Evolutionary conservation across 2,113 vertebrate genomes (phyloP), one percentile per base, ranked within the genome.

Genomic region (Athene noctua): DNA sequence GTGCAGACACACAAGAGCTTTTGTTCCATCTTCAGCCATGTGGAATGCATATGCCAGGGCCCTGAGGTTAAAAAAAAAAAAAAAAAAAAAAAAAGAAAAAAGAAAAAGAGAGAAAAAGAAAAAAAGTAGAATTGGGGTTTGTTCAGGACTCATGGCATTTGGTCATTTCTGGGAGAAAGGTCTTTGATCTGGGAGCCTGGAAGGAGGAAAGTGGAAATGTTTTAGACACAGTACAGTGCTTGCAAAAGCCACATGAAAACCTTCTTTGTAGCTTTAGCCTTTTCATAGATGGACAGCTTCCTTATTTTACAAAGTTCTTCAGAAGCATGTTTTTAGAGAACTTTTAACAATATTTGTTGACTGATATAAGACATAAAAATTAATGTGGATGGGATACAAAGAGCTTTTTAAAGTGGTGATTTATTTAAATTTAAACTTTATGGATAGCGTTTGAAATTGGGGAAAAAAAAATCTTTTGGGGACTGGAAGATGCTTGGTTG

Each of bases 41-140:
- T 99, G 99, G 97, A 98, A 98, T 98, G 98, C 98, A 99, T 98
- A 98, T 99, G 98, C 97, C 98, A 97, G 97, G 97, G 96, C 96
- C 97, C 93, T 96, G 94, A 97, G 95, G 96, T 93, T 86, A 94
- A 66, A n/a, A 38, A 21, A 46, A 61, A 78, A 6, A 9, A n/a
- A 67, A 5, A 17, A 17, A n/a, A 29, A n/a, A 19, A 32, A 4
- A 2, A 70, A 36, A 11, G 25, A 4, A 20, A 25, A 49, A 21
- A 15, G 6, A 57, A 62, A 71, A 36, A 25, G 10, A 1, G 15
- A 2, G 6, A 12, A 8, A n/a, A 32, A 25, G 5, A 11, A 13
- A 61, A 86, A 72, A 94, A 92, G 52, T 38, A 96, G 95, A 98
- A 96, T 88, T 95, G 85, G 92, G 97, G 96, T 96, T 97, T 98